These are phyloP conservation scores for Ascidia mentula DNA, from an alignment of 23 tunicate species.

Conservation along the genomic window DNA sequence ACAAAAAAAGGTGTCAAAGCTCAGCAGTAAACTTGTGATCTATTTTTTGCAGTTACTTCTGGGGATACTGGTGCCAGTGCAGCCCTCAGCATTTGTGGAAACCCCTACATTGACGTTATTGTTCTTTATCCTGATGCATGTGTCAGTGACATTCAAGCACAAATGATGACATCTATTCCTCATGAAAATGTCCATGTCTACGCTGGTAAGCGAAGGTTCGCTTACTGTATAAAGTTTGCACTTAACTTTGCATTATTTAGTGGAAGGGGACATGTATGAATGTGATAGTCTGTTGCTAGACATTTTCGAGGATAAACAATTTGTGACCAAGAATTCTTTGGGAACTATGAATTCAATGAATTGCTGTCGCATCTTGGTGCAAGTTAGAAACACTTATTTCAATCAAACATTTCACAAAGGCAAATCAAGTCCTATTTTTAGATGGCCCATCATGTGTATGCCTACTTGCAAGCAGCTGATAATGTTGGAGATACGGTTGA, in stretches of 20 bases:
- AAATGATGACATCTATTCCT: slow-evolving; percentile 71
- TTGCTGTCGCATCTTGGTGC: slow-evolving; percentile 86
- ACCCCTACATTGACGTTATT: slow-evolving; percentile 40
- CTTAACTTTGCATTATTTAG: not conserved
- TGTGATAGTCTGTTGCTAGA: not conserved
- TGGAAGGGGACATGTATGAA: not conserved
- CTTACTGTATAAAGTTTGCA: too few species aligned
- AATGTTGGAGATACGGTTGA: slow-evolving; percentile 58
- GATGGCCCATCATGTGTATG: slow-evolving; percentile 80
- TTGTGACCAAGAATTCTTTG: slow-evolving; percentile 32
- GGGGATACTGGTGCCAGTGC: slow-evolving; percentile 93
- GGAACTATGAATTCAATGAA: slow-evolving; percentile 73
- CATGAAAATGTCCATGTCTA: slow-evolving; percentile 62
- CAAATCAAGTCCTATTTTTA: not conserved
- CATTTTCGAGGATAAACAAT: slow-evolving; percentile 20
- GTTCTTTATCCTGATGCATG: slow-evolving; percentile 59
- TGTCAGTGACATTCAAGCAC: slow-evolving; percentile 51
- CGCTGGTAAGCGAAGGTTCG: slow-evolving; percentile 73
- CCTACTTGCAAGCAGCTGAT: slow-evolving; percentile 44
- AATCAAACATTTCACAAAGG: not conserved
- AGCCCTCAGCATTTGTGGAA: slow-evolving; percentile 29
- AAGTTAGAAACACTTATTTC: slow-evolving; percentile 5
- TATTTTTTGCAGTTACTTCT: slow-evolving; percentile 44
- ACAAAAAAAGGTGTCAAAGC: not conserved
- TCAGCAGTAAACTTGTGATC: too few species aligned